Conservation (phyloP, 2,797 vertebrate species). For the Danio choprae region DNA sequence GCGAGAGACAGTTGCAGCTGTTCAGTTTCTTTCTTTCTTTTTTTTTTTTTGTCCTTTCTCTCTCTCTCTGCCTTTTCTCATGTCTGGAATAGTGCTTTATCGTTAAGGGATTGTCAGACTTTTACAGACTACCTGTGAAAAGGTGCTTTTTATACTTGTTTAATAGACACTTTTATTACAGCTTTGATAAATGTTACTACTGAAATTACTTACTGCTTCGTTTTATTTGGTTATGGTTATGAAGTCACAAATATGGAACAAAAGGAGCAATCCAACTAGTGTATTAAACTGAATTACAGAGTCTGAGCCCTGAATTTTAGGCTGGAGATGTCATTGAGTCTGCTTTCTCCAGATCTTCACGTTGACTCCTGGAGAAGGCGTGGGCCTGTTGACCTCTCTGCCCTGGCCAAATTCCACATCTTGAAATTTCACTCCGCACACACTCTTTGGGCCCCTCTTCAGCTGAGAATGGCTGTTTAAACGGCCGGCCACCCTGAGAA, state of each 20-base stretch:
- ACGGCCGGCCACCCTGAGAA: conserved; percentile 63
- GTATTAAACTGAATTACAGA: neutral
- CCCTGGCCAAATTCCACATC: conserved; percentile 65
- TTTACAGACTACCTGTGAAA: conserved; percentile 17
- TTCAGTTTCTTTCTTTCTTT: neutral
- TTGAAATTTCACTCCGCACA: conserved; percentile 64
- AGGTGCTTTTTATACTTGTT: conserved; percentile 10
- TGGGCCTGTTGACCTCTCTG: conserved; percentile 58
- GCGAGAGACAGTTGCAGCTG: conserved; percentile 23
- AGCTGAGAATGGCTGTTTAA: conserved; percentile 56
- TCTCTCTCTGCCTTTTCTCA: neutral
- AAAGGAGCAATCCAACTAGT: neutral
- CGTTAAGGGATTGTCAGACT: neutral
- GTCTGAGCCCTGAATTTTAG: conserved; percentile 15
- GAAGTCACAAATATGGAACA: neutral
- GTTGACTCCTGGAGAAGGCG: conserved; percentile 52
- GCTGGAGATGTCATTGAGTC: conserved; percentile 50
- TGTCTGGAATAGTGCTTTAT: conserved; percentile 14
- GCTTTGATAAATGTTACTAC: neutral
- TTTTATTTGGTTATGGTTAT: neutral
- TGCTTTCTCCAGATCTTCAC: conserved; percentile 62
- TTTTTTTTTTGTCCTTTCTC: neutral
- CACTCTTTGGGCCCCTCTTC: conserved; percentile 57
- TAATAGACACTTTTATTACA: neutral
- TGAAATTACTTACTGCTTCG: neutral